These are phyloP conservation scores for Drosophila sordidapex DNA, from an alignment of 2,888 invertebrate species.

Conservation along the genomic window DNA sequence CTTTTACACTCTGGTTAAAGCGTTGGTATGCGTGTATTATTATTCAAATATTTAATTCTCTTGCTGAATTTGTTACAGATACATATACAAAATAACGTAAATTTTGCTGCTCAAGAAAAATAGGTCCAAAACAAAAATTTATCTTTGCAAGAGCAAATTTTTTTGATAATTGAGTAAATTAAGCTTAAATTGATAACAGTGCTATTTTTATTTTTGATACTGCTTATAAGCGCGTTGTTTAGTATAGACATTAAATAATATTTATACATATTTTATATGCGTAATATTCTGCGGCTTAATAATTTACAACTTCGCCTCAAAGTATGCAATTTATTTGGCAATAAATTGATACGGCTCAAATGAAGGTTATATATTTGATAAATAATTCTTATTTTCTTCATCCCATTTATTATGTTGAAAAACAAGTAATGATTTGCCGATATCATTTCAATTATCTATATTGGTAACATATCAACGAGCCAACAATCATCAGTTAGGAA, in stretches of 20 bases:
- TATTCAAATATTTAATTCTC: neutral
- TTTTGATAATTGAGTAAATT: neutral
- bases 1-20: slow-evolving; percentile 24
- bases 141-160: neutral
- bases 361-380: neutral
- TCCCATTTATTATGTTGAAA: neutral
- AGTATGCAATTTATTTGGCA: slow-evolving; percentile 15
- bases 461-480: neutral
- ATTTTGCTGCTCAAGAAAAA: neutral
- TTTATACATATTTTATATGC: neutral
- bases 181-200: neutral
- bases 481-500: neutral
- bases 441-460: neutral
- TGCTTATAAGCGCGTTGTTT: neutral
- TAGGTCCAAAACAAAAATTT: neutral
- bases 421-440: neutral
- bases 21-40: neutral
- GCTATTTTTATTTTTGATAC: neutral
- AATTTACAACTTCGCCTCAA: slow-evolving; percentile 17
- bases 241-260: neutral
- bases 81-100: neutral
- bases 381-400: neutral
- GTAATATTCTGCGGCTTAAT: neutral
- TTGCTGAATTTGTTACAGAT: neutral
- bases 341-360: neutral